Base-by-base conservation (phyloP, 2,888 invertebrate species). In the Acrocera orbiculus region DNA sequence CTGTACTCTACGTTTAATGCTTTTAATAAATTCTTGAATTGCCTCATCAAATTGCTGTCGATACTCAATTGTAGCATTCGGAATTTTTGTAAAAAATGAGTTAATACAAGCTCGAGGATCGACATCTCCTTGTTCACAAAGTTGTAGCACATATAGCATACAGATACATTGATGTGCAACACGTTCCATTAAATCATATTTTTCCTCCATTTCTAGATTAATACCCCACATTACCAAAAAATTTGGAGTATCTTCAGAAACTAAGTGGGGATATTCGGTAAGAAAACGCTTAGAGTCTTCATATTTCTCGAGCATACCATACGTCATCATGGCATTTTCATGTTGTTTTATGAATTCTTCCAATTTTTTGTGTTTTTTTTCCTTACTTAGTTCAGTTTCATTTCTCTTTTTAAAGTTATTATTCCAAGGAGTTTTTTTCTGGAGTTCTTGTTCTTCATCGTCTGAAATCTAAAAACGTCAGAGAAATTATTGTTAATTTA, bases 201-300 rank as follows among this genome's bases (percentile, higher is more conserved):
- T 96, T 75, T 89, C 85, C 62, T 96, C 93, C 75, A 98, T 89
- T 66, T 92, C 90, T 40, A 95, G 67, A 59, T 95, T 92, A 44
- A 99, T 87, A 54, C 95, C 95, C 90, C 95, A 96, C 45, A 96
- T 81, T 4, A 96, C 95, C 34, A 99, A 70, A 58, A 89, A 96
- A 60, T 96, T 98, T 2, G 95, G 93, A 0, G 96, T 93, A 51
- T 96, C 87, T 48, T 99, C 98, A 56, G 86, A 89, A 2, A 86
- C 90, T 32, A 98, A 64, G 27, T 89, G 67, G 28, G 70, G 69
- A 54, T 95, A 70, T 6, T 79, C 70, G 46, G 71, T 69, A 5
- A 98, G 64, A 54, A 77, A 93, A 32, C 69, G 65, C 52, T 80
- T 81, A n/a, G 90, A 90, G 57, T 93, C 95, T 36, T 96, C 93